phyloP scores from a whole-genome alignment of 2,797 vertebrate genomes.

The Melanotaenia maccullochi region DNA sequence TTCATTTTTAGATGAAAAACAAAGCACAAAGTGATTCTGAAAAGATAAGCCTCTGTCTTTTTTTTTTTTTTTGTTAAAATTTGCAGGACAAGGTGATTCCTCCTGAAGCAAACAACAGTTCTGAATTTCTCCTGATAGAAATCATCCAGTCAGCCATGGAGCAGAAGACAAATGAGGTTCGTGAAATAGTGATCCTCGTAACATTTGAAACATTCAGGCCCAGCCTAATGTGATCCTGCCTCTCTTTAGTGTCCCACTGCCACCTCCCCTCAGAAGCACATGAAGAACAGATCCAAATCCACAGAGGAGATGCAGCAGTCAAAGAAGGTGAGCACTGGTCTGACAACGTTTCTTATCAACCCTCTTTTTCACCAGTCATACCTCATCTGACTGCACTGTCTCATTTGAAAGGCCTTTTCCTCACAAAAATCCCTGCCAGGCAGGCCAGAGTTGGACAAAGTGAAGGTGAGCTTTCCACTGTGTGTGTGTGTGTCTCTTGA shows the following conservation, averaged over 20 bases:
- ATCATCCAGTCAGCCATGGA: slow-evolving; percentile 71
- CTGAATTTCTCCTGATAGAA: slow-evolving; percentile 20
- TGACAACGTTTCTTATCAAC: background rate
- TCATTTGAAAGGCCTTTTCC: slow-evolving; percentile 80
- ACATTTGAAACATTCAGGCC: background rate
- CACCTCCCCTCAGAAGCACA: slow-evolving; percentile 86
- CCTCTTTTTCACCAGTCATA: background rate
- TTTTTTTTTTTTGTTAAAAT: background rate
- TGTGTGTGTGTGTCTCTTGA: background rate
- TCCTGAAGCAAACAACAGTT: slow-evolving; percentile 12
- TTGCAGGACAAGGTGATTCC: slow-evolving; percentile 21
- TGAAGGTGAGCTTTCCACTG: slow-evolving; percentile 77
- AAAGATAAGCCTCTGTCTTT: background rate
- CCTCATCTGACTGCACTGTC: slow-evolving; percentile 3
- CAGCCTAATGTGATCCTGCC: slow-evolving; percentile 9
- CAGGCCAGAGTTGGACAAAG: slow-evolving; percentile 81
- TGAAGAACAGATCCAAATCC: slow-evolving; percentile 88
- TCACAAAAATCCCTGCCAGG: slow-evolving; percentile 89
- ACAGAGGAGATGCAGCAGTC: slow-evolving; percentile 87
- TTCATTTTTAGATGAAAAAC: background rate
- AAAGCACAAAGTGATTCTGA: background rate
- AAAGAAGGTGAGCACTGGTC: slow-evolving; percentile 80
- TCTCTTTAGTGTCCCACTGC: slow-evolving; percentile 71
- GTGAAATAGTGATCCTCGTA: slow-evolving; percentile 13
- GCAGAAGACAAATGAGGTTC: slow-evolving; percentile 75